These are phyloP conservation scores for Alsophila aescularia DNA, from an alignment of 2,888 invertebrate genomes.

Conservation along the genomic window DNA sequence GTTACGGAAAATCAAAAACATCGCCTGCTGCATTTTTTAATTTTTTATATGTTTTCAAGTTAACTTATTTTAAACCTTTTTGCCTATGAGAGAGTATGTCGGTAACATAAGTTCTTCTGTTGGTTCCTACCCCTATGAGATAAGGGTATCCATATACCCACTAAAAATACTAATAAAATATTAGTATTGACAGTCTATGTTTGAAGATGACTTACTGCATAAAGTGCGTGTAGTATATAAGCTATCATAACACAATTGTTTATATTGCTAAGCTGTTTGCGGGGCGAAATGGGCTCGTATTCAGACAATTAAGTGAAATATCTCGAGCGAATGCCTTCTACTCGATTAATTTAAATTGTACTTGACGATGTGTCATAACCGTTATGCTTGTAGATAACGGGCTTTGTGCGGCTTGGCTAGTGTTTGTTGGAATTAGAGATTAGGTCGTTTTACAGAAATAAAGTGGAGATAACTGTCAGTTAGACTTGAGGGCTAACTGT, in stretches of 20 bases:
- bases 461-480: background rate
- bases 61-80: too few species aligned
- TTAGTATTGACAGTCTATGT: background rate
- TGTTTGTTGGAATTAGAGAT: background rate
- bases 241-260: slow-evolving; percentile 11
- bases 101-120: too few species aligned
- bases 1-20: too few species aligned
- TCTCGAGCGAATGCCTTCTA: slow-evolving; percentile 9
- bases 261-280: slow-evolving; percentile 30
- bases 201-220: background rate
- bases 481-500: background rate
- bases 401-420: slow-evolving; percentile 3
- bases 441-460: background rate
- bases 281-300: slow-evolving; percentile 39
- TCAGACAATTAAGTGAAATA: slow-evolving; percentile 40
- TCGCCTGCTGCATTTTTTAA: too few species aligned
- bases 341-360: slow-evolving; percentile 31
- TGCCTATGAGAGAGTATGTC: too few species aligned
- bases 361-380: slow-evolving; percentile 21
- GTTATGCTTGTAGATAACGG: slow-evolving; percentile 8
- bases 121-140: too few species aligned
- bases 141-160: too few species aligned
- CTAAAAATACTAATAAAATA: too few species aligned
- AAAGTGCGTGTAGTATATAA: background rate
- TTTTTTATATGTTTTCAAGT: too few species aligned